These are phyloP conservation scores for Oxycera nigricornis DNA, from an alignment of 2,888 invertebrate species.

Conservation along the genomic window DNA sequence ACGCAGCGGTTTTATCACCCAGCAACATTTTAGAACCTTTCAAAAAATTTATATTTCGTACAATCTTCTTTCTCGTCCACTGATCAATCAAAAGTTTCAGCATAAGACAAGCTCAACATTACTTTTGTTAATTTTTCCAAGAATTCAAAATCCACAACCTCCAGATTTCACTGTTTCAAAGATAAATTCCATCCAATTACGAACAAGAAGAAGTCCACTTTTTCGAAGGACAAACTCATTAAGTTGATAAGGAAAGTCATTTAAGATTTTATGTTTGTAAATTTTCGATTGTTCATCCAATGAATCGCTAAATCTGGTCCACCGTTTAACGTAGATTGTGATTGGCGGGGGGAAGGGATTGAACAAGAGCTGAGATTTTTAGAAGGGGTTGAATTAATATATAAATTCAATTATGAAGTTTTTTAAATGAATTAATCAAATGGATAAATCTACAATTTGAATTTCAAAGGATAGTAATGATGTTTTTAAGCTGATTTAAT, in stretches of 20 bases:
- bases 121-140: not conserved
- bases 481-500: no score
- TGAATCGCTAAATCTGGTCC: not conserved
- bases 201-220: no score
- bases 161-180: not conserved
- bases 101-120: not conserved
- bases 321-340: not conserved
- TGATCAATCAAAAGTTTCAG: not conserved
- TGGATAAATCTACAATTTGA: no score
- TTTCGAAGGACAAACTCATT: conserved; percentile 1
- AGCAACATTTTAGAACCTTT: no score
- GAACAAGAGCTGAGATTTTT: no score
- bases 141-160: not conserved
- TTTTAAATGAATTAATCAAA: no score
- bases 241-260: not conserved
- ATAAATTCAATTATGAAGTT: no score
- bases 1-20: no score
- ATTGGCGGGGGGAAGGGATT: no score
- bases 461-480: no score
- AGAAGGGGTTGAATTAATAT: no score
- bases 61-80: not conserved
- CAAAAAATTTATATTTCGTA: no score
- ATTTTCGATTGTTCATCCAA: not conserved
- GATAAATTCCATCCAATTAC: not conserved
- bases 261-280: not conserved